Percentiles rank a stretch among this genome's conserved stretches.
phyloP scores from a whole-genome alignment of 1,140 invertebrate species.

The Aphelenchoides fujianensis region DNA sequence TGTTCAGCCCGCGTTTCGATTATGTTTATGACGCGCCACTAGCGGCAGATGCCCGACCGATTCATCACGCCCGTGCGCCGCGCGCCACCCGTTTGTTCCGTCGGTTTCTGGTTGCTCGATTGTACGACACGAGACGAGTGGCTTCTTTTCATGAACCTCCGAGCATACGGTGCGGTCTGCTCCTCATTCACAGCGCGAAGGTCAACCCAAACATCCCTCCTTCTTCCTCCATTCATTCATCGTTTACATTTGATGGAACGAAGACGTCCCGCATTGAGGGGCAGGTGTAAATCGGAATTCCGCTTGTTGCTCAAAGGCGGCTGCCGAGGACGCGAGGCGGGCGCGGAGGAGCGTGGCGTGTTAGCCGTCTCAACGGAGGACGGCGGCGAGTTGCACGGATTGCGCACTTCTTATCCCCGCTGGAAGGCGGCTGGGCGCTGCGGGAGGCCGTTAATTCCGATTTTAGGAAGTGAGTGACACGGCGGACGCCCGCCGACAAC shows the following conservation, averaged over 20 bases:
- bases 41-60: background rate
- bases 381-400: background rate
- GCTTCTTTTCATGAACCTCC: background rate
- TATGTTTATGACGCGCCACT: background rate
- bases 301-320: background rate
- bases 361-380: background rate
- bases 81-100: no score
- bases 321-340: no score
- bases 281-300: slow-evolving; percentile 1
- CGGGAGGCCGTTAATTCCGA: background rate
- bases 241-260: slow-evolving; percentile 2
- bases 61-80: background rate
- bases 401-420: slow-evolving; percentile 4
- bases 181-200: no score
- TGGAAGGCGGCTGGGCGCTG: background rate
- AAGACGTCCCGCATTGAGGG: background rate
- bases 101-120: no score
- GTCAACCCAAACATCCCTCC: background rate
- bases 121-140: background rate
- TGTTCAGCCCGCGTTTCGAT: background rate
- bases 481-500: background rate
- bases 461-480: background rate
- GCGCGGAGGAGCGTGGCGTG: background rate
- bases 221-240: background rate
- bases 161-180: background rate